Percentiles rank a stretch among this genome's conserved stretches.
phyloP scores from a whole-genome alignment of 2,113 vertebrate genomes.

The Gadus chalcogrammus region DNA sequence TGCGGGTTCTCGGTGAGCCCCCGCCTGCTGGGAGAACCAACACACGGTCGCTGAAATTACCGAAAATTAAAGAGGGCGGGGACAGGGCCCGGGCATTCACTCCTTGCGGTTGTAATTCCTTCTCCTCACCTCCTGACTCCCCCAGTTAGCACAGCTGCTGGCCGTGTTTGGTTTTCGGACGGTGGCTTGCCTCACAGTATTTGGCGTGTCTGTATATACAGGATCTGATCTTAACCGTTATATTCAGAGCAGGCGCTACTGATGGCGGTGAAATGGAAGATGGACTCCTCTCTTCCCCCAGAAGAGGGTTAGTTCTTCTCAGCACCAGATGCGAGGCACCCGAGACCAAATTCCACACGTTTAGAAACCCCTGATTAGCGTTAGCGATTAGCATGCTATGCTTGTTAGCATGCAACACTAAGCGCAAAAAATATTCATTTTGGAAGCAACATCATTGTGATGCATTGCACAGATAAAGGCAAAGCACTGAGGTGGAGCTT shows the following conservation, averaged over 20 bases:
- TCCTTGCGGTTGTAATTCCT: slow-evolving; percentile 34
- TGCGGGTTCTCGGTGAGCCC: slow-evolving; percentile 27
- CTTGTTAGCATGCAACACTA: slow-evolving; percentile 6
- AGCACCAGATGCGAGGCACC: not conserved
- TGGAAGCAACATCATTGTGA: slow-evolving; percentile 4
- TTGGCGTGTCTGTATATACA: slow-evolving; percentile 12
- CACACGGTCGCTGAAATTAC: slow-evolving; percentile 27
- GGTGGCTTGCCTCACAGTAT: not conserved
- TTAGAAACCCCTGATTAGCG: slow-evolving; percentile 6
- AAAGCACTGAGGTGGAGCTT: slow-evolving; percentile 14
- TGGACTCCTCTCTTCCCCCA: not conserved
- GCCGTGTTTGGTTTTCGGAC: slow-evolving; percentile 18
- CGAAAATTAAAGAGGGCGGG: slow-evolving; percentile 26
- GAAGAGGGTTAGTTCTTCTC: not conserved
- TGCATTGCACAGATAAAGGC: slow-evolving; percentile 30
- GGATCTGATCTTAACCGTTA: not conserved
- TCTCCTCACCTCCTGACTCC: slow-evolving; percentile 7
- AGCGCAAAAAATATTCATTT: slow-evolving; percentile 22
- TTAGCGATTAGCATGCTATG: not conserved
- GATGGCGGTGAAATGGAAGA: slow-evolving; percentile 6
- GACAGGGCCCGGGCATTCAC: slow-evolving; percentile 35
- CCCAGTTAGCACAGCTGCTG: slow-evolving; percentile 17
- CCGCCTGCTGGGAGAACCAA: slow-evolving; percentile 10
- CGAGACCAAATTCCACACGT: slow-evolving; percentile 7
- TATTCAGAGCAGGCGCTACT: not conserved